phyloP scores from a whole-genome alignment of 2,797 vertebrate genomes.

The Salarias fasciatus region DNA sequence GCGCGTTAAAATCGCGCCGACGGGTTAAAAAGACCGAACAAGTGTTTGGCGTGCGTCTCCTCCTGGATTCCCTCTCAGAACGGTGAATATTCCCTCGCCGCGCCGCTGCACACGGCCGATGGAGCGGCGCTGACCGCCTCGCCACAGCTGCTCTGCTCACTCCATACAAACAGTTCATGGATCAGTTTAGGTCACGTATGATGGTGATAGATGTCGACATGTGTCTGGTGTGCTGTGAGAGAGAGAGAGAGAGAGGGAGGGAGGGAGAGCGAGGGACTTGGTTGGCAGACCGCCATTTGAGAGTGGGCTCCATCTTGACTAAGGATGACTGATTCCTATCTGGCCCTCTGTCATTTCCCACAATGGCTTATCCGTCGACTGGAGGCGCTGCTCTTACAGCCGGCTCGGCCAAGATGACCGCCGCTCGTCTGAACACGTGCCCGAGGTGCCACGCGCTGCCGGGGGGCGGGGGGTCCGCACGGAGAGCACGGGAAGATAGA shows the following conservation, averaged over 20 bases:
- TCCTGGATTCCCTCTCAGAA: slow-evolving; percentile 11
- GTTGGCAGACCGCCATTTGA: slow-evolving; percentile 64
- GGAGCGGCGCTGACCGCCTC: slow-evolving; percentile 40
- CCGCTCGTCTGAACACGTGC: too few relatives aligned
- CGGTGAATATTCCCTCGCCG: slow-evolving; percentile 15
- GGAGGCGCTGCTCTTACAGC: slow-evolving; percentile 22
- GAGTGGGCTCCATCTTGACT: slow-evolving; percentile 64
- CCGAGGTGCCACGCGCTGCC: slow-evolving; percentile 15
- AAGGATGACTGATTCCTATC: slow-evolving; percentile 59
- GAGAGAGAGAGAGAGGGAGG: background rate
- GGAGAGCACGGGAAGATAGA: slow-evolving; percentile 5
- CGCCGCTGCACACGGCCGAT: slow-evolving; percentile 14
- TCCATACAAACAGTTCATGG: slow-evolving; percentile 50
- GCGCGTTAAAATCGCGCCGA: too few relatives aligned
- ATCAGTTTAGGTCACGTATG: slow-evolving; percentile 48
- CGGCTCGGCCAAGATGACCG: slow-evolving; percentile 46
- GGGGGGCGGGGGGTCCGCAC: slow-evolving; percentile 4
- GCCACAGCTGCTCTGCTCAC: slow-evolving; percentile 43
- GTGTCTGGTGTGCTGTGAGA: slow-evolving; percentile 37
- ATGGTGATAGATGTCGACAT: slow-evolving; percentile 62
- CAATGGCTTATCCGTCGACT: slow-evolving; percentile 45
- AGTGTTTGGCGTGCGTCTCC: background rate
- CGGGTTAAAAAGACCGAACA: too few relatives aligned
- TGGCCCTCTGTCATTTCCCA: slow-evolving; percentile 39
- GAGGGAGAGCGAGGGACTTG: slow-evolving; percentile 41